phyloP scores from a whole-genome alignment of 1,140 invertebrate genomes.

The Scaptomyza montana region DNA sequence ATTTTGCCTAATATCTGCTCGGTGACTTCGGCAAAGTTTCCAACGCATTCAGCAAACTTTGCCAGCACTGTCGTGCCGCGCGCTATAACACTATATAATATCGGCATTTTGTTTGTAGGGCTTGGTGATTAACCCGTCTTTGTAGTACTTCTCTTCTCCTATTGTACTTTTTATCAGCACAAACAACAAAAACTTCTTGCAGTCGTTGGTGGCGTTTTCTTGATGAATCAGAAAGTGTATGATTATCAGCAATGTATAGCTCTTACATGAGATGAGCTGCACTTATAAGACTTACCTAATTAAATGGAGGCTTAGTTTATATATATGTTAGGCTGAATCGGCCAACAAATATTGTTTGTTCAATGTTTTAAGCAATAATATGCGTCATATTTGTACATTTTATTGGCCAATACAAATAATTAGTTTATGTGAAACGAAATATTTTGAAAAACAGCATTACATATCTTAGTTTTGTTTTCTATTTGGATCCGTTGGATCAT shows the following conservation, averaged over 20 bases:
- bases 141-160: constrained; percentile 3
- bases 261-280: not conserved
- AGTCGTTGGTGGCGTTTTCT: not conserved
- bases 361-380: constrained; percentile 14
- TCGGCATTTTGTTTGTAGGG: constrained; percentile 89
- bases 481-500: not conserved
- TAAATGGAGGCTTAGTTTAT: not conserved
- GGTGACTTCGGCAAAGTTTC: constrained; percentile 97
- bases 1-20: constrained; percentile 95
- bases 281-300: constrained; percentile 15
- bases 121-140: constrained; percentile 30
- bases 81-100: constrained; percentile 94
- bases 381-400: not conserved
- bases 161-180: constrained; percentile 32
- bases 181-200: not conserved
- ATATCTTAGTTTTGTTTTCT: not conserved
- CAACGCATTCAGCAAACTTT: constrained; percentile 94
- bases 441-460: not conserved
- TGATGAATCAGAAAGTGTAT: constrained; percentile 12
- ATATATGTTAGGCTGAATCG: constrained; percentile 1
- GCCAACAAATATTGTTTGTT: constrained; percentile 5
- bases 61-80: constrained; percentile 94
- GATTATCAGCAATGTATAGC: not conserved
- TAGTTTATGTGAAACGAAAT: constrained; percentile 1
- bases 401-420: not conserved